Evolutionary conservation across 2,888 invertebrate genomes (phyloP), one percentile per base, ranked within the genome.

Genomic region (Empis livida): DNA sequence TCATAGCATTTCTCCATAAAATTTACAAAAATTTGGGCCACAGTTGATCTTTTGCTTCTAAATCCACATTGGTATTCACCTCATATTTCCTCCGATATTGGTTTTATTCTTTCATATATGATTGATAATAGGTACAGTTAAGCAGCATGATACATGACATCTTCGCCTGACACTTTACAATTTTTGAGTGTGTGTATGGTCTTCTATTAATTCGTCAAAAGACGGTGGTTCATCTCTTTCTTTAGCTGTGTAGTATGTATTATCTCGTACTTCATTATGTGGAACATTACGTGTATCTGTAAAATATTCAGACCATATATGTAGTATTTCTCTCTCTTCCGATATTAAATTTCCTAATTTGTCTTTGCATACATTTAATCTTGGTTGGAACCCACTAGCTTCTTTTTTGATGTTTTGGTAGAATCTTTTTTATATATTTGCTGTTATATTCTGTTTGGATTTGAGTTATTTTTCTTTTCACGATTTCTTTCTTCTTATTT

Each of bases 81-180:
- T 5, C 3, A 11, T 8, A 38, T 15, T 9, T 38, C 15, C 14
- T 38, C 15, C 4, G 38, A 10, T 14, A 20, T 31, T 32, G 5
- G 31, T 17, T 16, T 42, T 11, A 46, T 17, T 46, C 13, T 46
- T 2, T 46, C 42, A 10, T 31, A 17, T 20, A 46, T 11, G 31
- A 32, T 46, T 10, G 41, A 4, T 15, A 45, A 32, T 10, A 41
- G 16, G 35, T 8, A 20, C 20, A 20, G 23, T 35, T 32, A 13
- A 46, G n/a, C n/a, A 46, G 17, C 14, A 16, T 27, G 5, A 46
- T 46, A 17, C 42, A 46, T 35, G 11, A 17, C 14, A 16, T 46
- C 41, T 17, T 13, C 20, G 6, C 45, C 44, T 14, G 45, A 35
- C 3, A 42, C 45, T 42, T 42, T 46, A n/a, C 38, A 38, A 11